These are phyloP conservation scores for Nothoprocta pentlandii DNA, from an alignment of 2,113 vertebrate genomes.

Conservation along the genomic window DNA sequence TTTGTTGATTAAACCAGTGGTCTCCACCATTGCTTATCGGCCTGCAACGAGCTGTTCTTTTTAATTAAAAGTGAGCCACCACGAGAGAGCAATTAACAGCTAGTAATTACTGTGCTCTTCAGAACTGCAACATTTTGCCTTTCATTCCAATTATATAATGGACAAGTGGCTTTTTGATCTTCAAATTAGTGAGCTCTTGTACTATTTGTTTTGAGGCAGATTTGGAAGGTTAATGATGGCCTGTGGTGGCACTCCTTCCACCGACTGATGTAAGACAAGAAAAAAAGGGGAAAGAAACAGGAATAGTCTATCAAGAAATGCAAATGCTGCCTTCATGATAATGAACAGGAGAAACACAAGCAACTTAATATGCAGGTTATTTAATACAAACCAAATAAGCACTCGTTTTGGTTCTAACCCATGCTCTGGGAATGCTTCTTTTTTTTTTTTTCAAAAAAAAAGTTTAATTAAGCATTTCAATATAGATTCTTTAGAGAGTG, in stretches of 20 bases:
- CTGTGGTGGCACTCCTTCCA: constrained; percentile 90
- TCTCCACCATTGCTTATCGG: constrained; percentile 96
- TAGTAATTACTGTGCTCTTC: constrained; percentile 98
- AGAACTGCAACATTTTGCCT: constrained; percentile 96
- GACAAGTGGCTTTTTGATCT: constrained; percentile 99
- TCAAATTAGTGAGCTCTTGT: constrained; percentile 99
- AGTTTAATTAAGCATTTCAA: constrained; percentile 93
- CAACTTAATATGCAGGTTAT: constrained; percentile 80
- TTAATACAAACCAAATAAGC: constrained; percentile 79
- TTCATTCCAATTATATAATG: constrained; percentile 99
- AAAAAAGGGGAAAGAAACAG: constrained; percentile 84
- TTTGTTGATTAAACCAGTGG: constrained; percentile 99
- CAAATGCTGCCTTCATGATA: constrained; percentile 92
- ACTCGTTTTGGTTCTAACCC: constrained; percentile 75
- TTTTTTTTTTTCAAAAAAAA: constrained; percentile 17
- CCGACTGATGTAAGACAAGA: constrained; percentile 89
- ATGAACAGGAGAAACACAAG: constrained; percentile 80
- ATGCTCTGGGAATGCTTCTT: constrained; percentile 75
- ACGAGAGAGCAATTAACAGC: constrained; percentile 99
- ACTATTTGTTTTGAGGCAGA: constrained; percentile 97
- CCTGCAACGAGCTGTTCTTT: constrained; percentile 96
- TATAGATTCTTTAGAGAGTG: constrained; percentile 86
- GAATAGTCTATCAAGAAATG: constrained; percentile 89
- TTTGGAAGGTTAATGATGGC: constrained; percentile 97
- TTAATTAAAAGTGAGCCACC: constrained; percentile 99